Evolutionary conservation across 2,113 vertebrate species (phyloP), one percentile per base, ranked within the genome.

Genomic region (Colossoma macropomum): DNA sequence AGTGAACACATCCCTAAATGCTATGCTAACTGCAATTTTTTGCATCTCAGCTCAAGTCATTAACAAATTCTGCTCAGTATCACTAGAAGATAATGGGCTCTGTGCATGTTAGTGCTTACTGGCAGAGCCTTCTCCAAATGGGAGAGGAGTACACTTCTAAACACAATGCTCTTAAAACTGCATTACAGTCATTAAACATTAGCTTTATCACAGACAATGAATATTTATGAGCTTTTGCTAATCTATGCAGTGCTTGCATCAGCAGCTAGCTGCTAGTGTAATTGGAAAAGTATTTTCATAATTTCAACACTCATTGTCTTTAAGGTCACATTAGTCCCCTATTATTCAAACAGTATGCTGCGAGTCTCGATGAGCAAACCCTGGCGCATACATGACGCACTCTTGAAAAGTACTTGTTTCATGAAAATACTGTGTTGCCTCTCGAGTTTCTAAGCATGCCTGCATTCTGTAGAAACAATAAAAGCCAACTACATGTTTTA

Each of bases 141-240:
- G 73, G 16, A 76, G 73, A 82, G 48, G 21, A 77, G 60, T 50
- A 56, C 81, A 70, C 48, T 62, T 77, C 28, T 48, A 60, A 83
- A 77, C 50, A 76, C 25, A 16, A 45, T 34, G 50, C 52, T 70
- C 23, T 71, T 77, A 60, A 82, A 82, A 69, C 32, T 76, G 48
- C 73, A 82, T 82, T 76, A 82, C 38, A 28, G 50, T 69, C 73
- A 76, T 82, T 82, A 82, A 74, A 74, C 83, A 80, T 13, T 52
- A 54, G 54, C 54, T 71, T 85, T 77, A 85, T 77, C 79, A 19
- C 41, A 27, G 17, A 41, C 74, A 50, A 77, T 77, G 48, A 85
- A 85, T 85, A 85, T 85, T 77, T 76, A 77, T 81, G 65, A 54
- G 79, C 65, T 77, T 77, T 63, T 63, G 13, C 54, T 81, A 60